A percentile compares a stretch with the other conserved stretches of the same genome.
phyloP scores from a whole-genome alignment of 1,140 invertebrate genomes.

The Aradophagus sp. region DNA sequence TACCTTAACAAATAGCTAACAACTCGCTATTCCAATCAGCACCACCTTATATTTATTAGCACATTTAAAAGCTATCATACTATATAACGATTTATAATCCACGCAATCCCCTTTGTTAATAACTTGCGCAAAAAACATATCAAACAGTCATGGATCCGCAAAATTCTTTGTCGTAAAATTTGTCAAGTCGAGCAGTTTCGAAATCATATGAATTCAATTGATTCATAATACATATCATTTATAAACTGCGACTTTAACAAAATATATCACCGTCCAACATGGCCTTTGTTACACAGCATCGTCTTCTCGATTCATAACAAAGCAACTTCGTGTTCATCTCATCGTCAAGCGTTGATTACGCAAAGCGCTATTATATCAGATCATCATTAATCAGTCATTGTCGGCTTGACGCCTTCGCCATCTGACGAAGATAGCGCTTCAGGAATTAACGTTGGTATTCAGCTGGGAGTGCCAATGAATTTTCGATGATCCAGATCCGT shows the following conservation, averaged over 20 bases:
- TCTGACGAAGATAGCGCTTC: conserved; percentile 1
- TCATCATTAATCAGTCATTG: conserved; percentile 46
- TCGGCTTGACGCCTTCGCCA: conserved; percentile 9
- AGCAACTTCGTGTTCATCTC: conserved; percentile 6
- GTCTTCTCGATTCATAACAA: conserved; percentile 13
- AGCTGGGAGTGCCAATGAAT: conserved; percentile 47
- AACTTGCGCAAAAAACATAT: too few relatives aligned
- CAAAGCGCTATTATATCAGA: conserved; percentile 32
- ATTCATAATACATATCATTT: conserved; percentile 13
- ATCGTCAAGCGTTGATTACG: conserved; percentile 28
- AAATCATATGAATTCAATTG: conserved; percentile 28
- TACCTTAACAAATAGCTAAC: too few relatives aligned
- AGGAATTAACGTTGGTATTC: not conserved
- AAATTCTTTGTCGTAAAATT: too few relatives aligned
- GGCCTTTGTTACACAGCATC: conserved; percentile 9
- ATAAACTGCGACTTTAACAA: conserved; percentile 5
- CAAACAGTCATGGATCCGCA: too few relatives aligned
- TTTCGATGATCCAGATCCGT: conserved; percentile 67
- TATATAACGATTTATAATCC: too few relatives aligned
- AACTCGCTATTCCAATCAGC: too few relatives aligned
- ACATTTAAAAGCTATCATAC: too few relatives aligned
- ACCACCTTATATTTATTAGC: too few relatives aligned
- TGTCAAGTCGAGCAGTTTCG: conserved; percentile 1
- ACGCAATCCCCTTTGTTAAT: too few relatives aligned
- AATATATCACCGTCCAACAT: too few relatives aligned